These are phyloP conservation scores for Acronicta alni DNA, from an alignment of 2,888 invertebrate species.

Conservation along the genomic window DNA sequence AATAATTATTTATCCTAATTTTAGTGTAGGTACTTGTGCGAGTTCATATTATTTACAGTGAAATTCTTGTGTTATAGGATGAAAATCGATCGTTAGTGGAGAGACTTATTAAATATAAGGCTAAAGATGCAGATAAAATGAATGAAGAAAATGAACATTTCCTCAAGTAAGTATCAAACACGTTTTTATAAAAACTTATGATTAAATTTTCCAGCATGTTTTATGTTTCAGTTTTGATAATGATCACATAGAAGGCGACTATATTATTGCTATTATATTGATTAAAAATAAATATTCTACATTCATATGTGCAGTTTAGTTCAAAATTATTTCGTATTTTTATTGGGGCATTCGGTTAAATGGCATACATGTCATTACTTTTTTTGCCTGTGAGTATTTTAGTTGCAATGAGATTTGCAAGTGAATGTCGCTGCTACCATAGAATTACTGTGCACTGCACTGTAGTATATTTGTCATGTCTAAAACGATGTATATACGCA, in stretches of 20 bases:
- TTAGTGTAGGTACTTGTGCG: conserved; percentile 20
- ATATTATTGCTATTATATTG: conserved; percentile 4
- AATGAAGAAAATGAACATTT: conserved; percentile 99
- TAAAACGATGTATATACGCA: conserved; percentile 44
- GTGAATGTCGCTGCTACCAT: conserved; percentile 72
- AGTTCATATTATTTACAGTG: conserved; percentile 22
- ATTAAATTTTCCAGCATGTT: conserved; percentile 59
- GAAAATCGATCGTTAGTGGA: conserved; percentile 96
- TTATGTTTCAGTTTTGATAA: conserved; percentile 59
- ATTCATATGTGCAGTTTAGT: conserved; percentile 8
- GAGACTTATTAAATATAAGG: conserved; percentile 96
- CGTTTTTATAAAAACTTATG: conserved; percentile 18
- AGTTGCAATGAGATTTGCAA: conserved; percentile 63
- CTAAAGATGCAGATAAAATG: conserved; percentile 98
- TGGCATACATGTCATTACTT: conserved; percentile 53
- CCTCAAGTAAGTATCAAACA: conserved; percentile 91
- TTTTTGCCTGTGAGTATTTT: conserved; percentile 67
- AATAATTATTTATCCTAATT: conserved; percentile 18
- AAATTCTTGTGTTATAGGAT: conserved; percentile 90
- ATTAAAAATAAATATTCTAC: conserved; percentile 8
- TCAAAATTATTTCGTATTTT: conserved; percentile 22
- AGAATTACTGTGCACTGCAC: conserved; percentile 67
- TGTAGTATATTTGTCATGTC: conserved; percentile 69
- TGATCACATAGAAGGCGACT: conserved; percentile 12
- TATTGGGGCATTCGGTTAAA: conserved; percentile 72